Conservation (phyloP, 2,888 invertebrate genomes). For the Petrolisthes cinctipes region DNA sequence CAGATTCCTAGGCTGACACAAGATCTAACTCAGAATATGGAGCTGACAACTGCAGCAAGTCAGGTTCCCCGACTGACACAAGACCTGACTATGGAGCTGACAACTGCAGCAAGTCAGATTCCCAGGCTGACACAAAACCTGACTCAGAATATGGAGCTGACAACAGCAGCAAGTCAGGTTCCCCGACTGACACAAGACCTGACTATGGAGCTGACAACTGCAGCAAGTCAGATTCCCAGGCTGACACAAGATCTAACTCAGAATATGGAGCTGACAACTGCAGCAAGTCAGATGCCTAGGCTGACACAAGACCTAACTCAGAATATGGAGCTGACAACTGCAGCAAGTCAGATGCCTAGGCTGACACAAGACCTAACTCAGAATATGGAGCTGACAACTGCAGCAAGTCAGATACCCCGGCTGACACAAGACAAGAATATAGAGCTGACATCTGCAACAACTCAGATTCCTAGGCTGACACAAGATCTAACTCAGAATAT, state of each 20-base stretch:
- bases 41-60: not conserved
- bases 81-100: slow-evolving; percentile 18
- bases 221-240: not conserved
- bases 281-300: not conserved
- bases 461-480: not conserved
- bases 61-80: not conserved
- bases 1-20: not conserved
- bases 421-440: not conserved
- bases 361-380: slow-evolving; percentile 2
- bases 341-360: not conserved
- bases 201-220: not conserved
- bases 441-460: not conserved
- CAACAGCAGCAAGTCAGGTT: not conserved
- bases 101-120: not conserved
- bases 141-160: slow-evolving; percentile 3
- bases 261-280: not conserved
- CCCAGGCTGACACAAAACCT: not conserved
- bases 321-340: slow-evolving; percentile 14
- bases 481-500: not conserved
- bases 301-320: not conserved
- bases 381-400: slow-evolving; percentile 11
- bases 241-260: not conserved
- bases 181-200: not conserved
- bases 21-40: slow-evolving; percentile 1
- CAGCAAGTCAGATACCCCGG: not conserved